A percentile compares a stretch with the other conserved stretches of the same genome.
Evolutionary conservation across 2,888 invertebrate genomes (phyloP).

Genomic region (Pandemis corylana): DNA sequence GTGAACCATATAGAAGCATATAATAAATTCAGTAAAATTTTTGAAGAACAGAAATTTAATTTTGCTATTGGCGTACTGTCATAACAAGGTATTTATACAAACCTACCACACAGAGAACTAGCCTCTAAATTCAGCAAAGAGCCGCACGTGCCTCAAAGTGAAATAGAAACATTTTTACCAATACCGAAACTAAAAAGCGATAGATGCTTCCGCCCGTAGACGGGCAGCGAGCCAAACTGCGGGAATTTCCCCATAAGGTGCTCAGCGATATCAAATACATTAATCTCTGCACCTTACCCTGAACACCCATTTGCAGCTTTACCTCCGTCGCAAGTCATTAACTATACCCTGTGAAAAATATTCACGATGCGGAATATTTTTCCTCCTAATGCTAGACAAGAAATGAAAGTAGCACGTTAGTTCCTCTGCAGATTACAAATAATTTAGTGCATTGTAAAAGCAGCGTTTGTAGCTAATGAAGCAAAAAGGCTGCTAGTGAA

Average conservation of each 20-base stretch:
- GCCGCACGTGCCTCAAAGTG: neutral
- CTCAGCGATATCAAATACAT: conserved; percentile 38
- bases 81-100: neutral
- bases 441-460: conserved; percentile 1
- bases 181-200: conserved; percentile 39
- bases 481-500: neutral
- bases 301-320: conserved; percentile 37
- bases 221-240: conserved; percentile 39
- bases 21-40: no score
- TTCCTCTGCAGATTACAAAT: neutral
- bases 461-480: neutral
- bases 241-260: conserved; percentile 26
- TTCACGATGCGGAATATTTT: neutral
- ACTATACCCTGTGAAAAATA: conserved; percentile 22
- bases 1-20: no score
- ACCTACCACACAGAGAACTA: neutral
- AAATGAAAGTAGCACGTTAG: neutral
- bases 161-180: conserved; percentile 36
- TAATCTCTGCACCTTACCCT: conserved; percentile 38
- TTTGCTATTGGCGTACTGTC: neutral
- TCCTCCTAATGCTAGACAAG: neutral
- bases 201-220: conserved; percentile 37
- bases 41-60: neutral
- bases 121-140: neutral
- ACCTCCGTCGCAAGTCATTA: conserved; percentile 35